Percentiles rank a stretch among this genome's conserved stretches.
Evolutionary conservation across 2,113 vertebrate genomes (phyloP).

Genomic region (Alethe diademata): DNA sequence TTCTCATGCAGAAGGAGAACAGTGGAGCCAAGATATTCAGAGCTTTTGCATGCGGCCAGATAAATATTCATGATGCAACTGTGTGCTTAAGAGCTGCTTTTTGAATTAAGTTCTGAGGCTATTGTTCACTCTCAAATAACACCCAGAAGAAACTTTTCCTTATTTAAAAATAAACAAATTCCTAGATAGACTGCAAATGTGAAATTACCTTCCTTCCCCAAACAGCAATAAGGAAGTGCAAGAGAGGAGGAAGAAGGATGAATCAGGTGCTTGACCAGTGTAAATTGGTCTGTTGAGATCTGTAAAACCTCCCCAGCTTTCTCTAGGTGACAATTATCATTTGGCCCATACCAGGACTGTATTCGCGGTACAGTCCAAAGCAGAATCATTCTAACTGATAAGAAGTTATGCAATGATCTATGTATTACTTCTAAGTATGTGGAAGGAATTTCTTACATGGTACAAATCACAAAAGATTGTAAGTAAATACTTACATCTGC

Average conservation of each 20-base stretch:
- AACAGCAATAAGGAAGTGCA: neutral
- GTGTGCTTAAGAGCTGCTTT: neutral
- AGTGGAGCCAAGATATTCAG: neutral
- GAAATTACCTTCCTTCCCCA: neutral
- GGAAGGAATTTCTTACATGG: neutral
- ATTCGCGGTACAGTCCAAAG: neutral
- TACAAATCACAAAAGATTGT: neutral
- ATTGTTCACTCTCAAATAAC: neutral
- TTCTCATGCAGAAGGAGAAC: neutral
- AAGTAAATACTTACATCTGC: neutral
- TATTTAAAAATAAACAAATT: neutral
- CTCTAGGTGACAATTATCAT: neutral
- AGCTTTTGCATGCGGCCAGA: neutral
- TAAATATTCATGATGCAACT: constrained; percentile 63
- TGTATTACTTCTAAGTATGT: neutral
- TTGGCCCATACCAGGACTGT: neutral
- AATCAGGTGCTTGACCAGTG: neutral
- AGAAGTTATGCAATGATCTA: neutral
- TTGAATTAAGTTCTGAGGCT: constrained; percentile 7
- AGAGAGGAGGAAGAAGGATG: neutral
- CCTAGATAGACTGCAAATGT: neutral
- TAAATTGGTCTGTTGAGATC: neutral
- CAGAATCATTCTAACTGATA: neutral
- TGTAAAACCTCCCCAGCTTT: neutral
- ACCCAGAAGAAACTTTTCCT: neutral